A percentile compares a stretch with the other conserved stretches of the same genome.
Conservation (phyloP, 2,113 vertebrate species). For the Grammomys surdaster region DNA sequence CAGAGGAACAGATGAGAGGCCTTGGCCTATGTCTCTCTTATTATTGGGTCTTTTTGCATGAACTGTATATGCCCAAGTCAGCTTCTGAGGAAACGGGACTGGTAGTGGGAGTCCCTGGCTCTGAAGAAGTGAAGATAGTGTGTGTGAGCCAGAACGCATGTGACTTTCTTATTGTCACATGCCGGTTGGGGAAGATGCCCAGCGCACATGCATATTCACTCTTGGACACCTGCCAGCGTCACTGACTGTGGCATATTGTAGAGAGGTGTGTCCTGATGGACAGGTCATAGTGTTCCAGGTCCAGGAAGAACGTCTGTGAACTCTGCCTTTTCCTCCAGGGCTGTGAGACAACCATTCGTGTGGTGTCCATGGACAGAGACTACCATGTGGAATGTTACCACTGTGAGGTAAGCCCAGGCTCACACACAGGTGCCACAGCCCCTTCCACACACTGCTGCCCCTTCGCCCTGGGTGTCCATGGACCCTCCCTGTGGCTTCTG, state of each 20-base stretch:
- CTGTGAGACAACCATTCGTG: slow-evolving; percentile 97
- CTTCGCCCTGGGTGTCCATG: background rate
- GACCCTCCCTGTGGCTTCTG: background rate
- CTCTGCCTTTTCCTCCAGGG: slow-evolving; percentile 86
- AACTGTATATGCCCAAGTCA: background rate
- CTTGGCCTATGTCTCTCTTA: accelerated
- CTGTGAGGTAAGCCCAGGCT: slow-evolving; percentile 92
- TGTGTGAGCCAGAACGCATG: accelerated
- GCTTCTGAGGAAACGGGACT: background rate
- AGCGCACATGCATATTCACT: background rate
- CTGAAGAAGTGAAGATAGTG: background rate
- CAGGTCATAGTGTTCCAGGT: background rate
- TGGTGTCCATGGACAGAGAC: slow-evolving; percentile 99
- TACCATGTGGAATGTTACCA: slow-evolving; percentile 99
- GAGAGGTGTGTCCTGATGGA: background rate
- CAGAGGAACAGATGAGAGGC: background rate
- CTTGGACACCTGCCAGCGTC: background rate
- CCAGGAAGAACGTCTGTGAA: background rate
- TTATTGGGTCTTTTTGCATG: background rate
- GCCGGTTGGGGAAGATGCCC: accelerated
- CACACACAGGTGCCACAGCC: background rate
- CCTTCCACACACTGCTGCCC: accelerated
- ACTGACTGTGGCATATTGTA: background rate
- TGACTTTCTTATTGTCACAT: accelerated
- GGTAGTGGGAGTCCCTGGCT: background rate